These are phyloP conservation scores for Drosophila fungiperda DNA, from an alignment of 2,888 invertebrate genomes.

Conservation along the genomic window DNA sequence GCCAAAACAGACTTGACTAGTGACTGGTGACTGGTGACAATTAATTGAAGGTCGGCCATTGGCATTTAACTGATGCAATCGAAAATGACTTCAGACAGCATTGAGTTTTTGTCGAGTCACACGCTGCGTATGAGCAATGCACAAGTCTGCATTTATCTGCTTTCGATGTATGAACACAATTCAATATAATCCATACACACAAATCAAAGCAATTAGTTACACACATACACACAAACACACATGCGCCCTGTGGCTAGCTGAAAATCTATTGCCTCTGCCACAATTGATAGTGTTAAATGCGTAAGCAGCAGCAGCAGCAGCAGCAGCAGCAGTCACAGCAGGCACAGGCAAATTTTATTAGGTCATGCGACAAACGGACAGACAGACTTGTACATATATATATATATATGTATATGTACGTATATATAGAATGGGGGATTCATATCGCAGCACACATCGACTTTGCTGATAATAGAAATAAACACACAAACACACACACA, in stretches of 20 bases:
- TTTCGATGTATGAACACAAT: slow-evolving; percentile 22
- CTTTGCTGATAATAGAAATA: slow-evolving; percentile 74
- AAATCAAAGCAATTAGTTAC: slow-evolving; percentile 32
- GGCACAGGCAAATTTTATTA: slow-evolving; percentile 66
- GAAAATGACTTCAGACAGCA: neutral
- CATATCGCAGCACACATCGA: slow-evolving; percentile 73
- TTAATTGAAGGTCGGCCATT: slow-evolving; percentile 82
- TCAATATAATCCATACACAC: slow-evolving; percentile 1
- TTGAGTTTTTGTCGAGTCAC: neutral
- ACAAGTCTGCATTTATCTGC: slow-evolving; percentile 18
- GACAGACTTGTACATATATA: neutral
- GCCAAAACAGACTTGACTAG: neutral
- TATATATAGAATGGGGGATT: slow-evolving; percentile 50
- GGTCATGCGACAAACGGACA: slow-evolving; percentile 63
- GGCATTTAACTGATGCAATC: slow-evolving; percentile 30
- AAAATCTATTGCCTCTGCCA: slow-evolving; percentile 34
- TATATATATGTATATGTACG: neutral
- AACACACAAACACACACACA: slow-evolving; percentile 44
- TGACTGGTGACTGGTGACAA: neutral
- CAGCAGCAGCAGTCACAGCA: slow-evolving; percentile 18
- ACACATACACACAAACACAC: slow-evolving; percentile 1
- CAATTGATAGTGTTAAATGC: slow-evolving; percentile 44
- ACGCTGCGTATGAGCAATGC: slow-evolving; percentile 35
- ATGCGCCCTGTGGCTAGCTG: slow-evolving; percentile 7
- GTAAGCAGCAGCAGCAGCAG: slow-evolving; percentile 1